A percentile compares a stretch with the other conserved stretches of the same genome.
phyloP scores from a whole-genome alignment of 2,113 vertebrate species.

The Poeciliopsis turrubarensis region DNA sequence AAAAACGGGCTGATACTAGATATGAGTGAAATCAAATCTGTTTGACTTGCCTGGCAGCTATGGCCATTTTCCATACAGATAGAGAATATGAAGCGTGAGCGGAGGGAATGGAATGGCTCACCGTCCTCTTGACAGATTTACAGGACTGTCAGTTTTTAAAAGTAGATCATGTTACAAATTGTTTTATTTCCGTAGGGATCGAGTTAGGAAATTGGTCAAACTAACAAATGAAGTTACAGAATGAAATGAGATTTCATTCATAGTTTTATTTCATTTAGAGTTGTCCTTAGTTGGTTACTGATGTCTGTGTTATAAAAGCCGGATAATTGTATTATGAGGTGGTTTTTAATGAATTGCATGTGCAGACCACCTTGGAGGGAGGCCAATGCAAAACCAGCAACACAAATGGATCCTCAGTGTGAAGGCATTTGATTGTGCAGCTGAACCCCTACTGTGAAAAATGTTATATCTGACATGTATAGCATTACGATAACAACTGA shows the following conservation, averaged over 20 bases:
- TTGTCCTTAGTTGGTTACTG: neutral
- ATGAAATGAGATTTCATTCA: constrained; percentile 24
- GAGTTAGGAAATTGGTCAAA: constrained; percentile 32
- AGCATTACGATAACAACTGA: no score
- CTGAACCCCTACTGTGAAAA: neutral
- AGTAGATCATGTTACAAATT: constrained; percentile 50
- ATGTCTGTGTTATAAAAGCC: neutral
- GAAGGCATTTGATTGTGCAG: neutral
- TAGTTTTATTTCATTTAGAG: constrained; percentile 2
- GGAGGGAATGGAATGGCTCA: constrained; percentile 70
- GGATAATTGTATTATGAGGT: neutral
- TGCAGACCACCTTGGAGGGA: neutral
- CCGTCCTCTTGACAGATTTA: constrained; percentile 66
- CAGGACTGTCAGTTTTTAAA: constrained; percentile 48
- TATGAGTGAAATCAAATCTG: constrained; percentile 82
- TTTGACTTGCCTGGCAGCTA: constrained; percentile 77
- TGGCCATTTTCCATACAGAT: constrained; percentile 63
- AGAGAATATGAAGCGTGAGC: constrained; percentile 67
- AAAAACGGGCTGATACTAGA: constrained; percentile 78
- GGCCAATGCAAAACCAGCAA: no score
- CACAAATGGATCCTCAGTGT: no score
- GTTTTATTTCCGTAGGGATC: constrained; percentile 53
- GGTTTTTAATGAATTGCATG: neutral
- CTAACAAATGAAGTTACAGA: constrained; percentile 18
- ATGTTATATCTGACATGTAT: no score